Evolutionary conservation across 2,113 vertebrate genomes (phyloP), one percentile per base, ranked within the genome.

Genomic region (Petromus typicus): DNA sequence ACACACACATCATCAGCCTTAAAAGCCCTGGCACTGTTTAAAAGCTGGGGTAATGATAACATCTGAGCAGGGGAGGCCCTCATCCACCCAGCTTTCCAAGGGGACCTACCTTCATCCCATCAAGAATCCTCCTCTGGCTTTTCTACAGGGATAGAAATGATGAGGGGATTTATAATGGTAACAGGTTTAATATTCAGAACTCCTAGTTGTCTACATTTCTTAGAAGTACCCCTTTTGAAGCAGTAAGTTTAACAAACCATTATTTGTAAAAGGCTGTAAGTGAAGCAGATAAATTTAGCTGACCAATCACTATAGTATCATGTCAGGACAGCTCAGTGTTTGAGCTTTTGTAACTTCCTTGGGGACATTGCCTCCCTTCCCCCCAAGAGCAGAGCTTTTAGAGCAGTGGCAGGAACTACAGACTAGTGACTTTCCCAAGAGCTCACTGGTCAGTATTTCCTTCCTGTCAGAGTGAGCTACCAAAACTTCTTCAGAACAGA

Each of bases 171-270:
- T 98, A 91, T 97, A 97, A 96, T 97, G 98, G 94, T 96, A 98
- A 98, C 91, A 98, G 97, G 97, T 98, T 98, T 98, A 98, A 98
- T 98, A 98, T 96, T 98, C 96, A 98, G 97, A 98, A 98, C 97
- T 63, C 17, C 84, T 80, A 89, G 32, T 90, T 59, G 48, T 94
- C 73, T 98, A 98, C 96, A 98, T 98, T 98, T 98, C 97, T 93
- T 86, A 95, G 97, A 98, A 98, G 97, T 94, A 98, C 96, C 97
- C 96, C 93, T 84, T 93, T 90, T 96, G 56, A 95, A 96, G 82
- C 76, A 96, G 86, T 94, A 94, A 69, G 30, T 83, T 95, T 45
- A 78, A 80, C 79, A 93, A 76, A 91, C 79, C 76, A 83, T 78
- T 17, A 14, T 85, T 76, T 91, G 93, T 92, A 45, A 95, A 96